Percentiles rank a stretch among this genome's conserved stretches.
phyloP scores from a whole-genome alignment of 2,888 invertebrate genomes.

The Frankliniella intonsa region DNA sequence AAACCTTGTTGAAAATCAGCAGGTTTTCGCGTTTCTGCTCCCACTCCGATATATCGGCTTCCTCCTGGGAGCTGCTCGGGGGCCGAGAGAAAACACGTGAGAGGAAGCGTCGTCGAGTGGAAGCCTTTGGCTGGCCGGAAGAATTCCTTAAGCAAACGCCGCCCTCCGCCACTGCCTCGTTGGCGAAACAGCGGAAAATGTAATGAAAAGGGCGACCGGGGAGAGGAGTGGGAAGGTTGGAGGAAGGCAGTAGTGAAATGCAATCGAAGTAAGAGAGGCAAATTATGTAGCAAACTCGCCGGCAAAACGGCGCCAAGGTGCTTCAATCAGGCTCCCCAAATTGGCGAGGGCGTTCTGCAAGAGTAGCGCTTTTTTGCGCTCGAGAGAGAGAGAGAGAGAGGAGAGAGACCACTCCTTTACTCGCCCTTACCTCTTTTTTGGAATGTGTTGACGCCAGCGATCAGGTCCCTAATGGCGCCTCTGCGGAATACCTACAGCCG shows the following conservation, averaged over 20 bases:
- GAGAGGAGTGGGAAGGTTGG: neutral
- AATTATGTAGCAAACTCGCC: neutral
- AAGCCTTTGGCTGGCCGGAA: neutral
- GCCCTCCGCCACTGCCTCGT: neutral
- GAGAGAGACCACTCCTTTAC: too few relatives aligned
- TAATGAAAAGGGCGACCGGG: neutral
- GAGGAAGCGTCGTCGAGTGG: neutral
- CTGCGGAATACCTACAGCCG: too few relatives aligned
- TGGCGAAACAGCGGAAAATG: neutral
- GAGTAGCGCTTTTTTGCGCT: neutral
- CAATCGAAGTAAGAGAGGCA: neutral
- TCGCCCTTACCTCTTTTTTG: too few relatives aligned
- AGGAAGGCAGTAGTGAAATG: neutral
- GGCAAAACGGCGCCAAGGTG: neutral
- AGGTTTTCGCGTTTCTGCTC: too few relatives aligned
- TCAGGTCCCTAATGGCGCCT: too few relatives aligned
- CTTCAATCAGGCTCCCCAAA: neutral
- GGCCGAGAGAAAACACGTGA: neutral
- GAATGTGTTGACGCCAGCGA: too few relatives aligned
- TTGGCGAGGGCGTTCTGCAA: neutral
- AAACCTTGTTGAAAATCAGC: too few relatives aligned
- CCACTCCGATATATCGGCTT: neutral
- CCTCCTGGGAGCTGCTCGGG: neutral
- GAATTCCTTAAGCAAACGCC: neutral
- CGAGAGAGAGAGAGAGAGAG: neutral